A percentile compares a stretch with the other conserved stretches of the same genome.
These are phyloP conservation scores for Nyctereutes procyonoides DNA, from an alignment of 2,113 vertebrate genomes.

Conservation along the genomic window DNA sequence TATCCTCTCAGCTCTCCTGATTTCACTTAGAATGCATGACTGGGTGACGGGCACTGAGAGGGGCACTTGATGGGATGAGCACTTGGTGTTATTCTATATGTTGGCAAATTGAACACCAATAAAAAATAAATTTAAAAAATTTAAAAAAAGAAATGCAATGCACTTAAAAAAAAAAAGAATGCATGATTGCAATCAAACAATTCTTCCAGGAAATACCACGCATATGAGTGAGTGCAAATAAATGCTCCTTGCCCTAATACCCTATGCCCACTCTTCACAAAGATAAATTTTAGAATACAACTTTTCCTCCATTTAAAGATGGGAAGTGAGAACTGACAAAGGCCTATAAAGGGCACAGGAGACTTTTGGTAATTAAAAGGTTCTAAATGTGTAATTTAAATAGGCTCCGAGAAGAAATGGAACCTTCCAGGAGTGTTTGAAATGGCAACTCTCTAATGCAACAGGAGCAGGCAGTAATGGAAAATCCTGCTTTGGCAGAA, in stretches of 20 bases:
- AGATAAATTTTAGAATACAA: neutral
- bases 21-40: neutral
- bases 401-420: conserved; percentile 77
- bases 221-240: neutral
- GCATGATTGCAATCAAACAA: neutral
- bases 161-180: too few relatives aligned
- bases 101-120: too few relatives aligned
- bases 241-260: neutral
- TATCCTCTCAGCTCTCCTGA: neutral
- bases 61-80: too few relatives aligned
- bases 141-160: too few relatives aligned
- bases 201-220: neutral
- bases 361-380: conserved; percentile 59
- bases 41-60: neutral
- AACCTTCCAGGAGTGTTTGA: conserved; percentile 80
- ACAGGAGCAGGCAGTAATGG: conserved; percentile 77
- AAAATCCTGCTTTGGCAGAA: conserved; percentile 81
- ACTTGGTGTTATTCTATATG: too few relatives aligned
- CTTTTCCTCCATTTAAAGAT: conserved; percentile 36
- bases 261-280: neutral
- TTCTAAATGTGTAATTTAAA: conserved; percentile 77
- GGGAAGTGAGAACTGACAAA: conserved; percentile 27
- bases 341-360: conserved; percentile 29
- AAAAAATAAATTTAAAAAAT: too few relatives aligned
- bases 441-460: conserved; percentile 78